Base-by-base conservation (phyloP, 2,113 vertebrate genomes). In the Charina bottae region DNA sequence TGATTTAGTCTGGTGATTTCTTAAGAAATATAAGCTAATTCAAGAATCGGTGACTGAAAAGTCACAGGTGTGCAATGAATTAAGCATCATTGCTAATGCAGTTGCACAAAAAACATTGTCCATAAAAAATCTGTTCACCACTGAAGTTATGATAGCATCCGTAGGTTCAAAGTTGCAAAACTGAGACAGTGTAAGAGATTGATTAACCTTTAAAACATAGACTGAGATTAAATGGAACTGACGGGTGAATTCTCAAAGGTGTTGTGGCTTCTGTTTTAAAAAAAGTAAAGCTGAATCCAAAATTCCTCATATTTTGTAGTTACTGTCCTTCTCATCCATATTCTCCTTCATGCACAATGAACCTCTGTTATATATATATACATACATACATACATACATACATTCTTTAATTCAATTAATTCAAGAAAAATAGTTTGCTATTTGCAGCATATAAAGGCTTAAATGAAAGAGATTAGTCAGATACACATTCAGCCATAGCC, bases 1-100 rank as follows among this genome's bases (percentile, higher is more conserved):
- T 89, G 60, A 89, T 92, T 53, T 56, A 37, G 54, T 83, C 28
- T 93, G 42, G 85, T 15, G 68, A 42, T 33, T 90, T 60, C 91
- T 10, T 49, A 68, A 86, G 89, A 83, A 42, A 90, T 94, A 62
- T 59, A 46, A 21, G 33, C 89, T 91, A 0, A 2, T 68, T 91
- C 55, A 91, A 86, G 59, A 64, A 17, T 17, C 64, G 12, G 58
- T 85, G 59, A 64, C 24, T 64, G 28, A 64, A 33, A 58, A 91
- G 64, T 46, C 10, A 60, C 0, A 8, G 0, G 0, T 90, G 24
- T 83, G 3, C 23, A 92, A n/a, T 89, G 37, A 93, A 89, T 37
- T 5, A 6, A n/a, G 49, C 78, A 85, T 62, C 78, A 62, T 72
- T 85, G 59, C 37, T 42, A 55, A 13, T 10, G 13, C 54, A 26